Percentiles rank a stretch among this genome's conserved stretches.
These are phyloP conservation scores for Triops cancriformis DNA, from an alignment of 1,140 invertebrate species.

Conservation along the genomic window DNA sequence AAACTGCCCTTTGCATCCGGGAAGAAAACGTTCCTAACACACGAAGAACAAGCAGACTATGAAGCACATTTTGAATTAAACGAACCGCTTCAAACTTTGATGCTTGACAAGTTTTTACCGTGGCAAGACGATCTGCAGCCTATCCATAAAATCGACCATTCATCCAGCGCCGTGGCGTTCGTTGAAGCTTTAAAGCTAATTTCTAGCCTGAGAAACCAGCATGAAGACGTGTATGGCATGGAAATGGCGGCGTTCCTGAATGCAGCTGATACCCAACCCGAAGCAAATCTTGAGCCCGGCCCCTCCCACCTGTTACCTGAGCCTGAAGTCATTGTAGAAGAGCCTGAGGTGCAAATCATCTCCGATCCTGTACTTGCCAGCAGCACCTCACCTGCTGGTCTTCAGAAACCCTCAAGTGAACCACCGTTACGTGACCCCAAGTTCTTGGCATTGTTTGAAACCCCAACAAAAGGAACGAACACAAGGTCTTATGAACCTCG, in stretches of 20 bases:
- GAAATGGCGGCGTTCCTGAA: conserved; percentile 18
- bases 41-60: conserved; percentile 15
- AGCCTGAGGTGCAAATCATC: neutral
- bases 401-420: neutral
- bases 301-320: neutral
- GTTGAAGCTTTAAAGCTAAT: conserved; percentile 18
- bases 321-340: neutral
- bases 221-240: conserved; percentile 17
- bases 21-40: conserved; percentile 16
- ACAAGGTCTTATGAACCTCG: neutral
- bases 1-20: neutral
- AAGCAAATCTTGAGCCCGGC: neutral
- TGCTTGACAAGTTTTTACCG: conserved; percentile 15
- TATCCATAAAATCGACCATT: neutral
- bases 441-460: neutral
- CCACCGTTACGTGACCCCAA: neutral
- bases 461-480: neutral
- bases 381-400: neutral
- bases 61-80: conserved; percentile 9
- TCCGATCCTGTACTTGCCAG: neutral
- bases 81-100: neutral
- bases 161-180: neutral
- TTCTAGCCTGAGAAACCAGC: neutral
- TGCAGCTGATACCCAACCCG: neutral
- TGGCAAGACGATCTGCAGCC: conserved; percentile 25